Conservation (phyloP, 2,888 invertebrate genomes). For the Hydraecia micacea region DNA sequence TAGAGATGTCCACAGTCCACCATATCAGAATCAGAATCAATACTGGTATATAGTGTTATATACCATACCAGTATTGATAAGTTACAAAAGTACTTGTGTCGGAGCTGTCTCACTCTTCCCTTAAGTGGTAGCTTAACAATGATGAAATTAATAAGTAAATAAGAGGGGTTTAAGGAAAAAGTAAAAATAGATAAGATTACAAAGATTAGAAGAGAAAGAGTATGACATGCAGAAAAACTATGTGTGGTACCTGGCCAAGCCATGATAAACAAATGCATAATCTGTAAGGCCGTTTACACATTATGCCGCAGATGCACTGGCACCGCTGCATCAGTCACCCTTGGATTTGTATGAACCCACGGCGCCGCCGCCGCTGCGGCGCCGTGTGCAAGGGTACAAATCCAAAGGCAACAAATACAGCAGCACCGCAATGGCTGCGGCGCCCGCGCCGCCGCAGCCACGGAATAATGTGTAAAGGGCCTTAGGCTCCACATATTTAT, state of each 20-base stretch:
- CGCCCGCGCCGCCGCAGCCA: no score
- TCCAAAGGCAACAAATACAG: no score
- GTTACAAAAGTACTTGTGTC: neutral
- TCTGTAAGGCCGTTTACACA: neutral
- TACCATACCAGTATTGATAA: neutral
- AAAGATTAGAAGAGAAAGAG: neutral
- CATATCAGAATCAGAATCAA: neutral
- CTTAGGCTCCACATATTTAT: neutral
- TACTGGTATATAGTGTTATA: no score
- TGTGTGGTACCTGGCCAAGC: no score
- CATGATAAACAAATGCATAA: neutral
- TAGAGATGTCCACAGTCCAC: neutral
- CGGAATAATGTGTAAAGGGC: no score
- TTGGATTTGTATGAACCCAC: no score
- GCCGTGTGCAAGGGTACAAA: no score
- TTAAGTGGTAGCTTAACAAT: neutral
- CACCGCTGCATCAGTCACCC: no score
- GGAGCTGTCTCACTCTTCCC: neutral
- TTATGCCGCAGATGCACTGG: no score
- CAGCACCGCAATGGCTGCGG: no score
- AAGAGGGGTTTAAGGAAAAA: no score
- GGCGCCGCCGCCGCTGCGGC: no score
- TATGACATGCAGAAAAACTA: neutral
- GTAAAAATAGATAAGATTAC: neutral
- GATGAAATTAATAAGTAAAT: neutral